These are phyloP conservation scores for Enoplosus armatus DNA, from an alignment of 2,797 vertebrate species.

Conservation along the genomic window DNA sequence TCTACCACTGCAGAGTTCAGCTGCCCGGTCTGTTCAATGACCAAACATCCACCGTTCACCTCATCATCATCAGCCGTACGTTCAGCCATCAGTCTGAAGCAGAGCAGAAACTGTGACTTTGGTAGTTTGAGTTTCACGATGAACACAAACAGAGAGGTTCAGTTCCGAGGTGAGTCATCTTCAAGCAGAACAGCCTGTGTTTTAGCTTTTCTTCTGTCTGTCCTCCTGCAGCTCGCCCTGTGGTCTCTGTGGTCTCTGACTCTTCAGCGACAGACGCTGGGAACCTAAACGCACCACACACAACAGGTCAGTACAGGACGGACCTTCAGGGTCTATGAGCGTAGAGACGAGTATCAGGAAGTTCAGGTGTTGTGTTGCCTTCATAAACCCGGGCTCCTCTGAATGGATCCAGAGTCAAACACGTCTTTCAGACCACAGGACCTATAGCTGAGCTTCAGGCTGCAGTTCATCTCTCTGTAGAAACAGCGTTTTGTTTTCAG, in stretches of 20 bases:
- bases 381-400: too few relatives aligned
- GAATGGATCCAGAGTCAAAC: too few relatives aligned
- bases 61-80: constrained; percentile 82
- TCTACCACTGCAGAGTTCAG: constrained; percentile 89
- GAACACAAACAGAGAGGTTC: too few relatives aligned
- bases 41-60: constrained; percentile 45
- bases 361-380: too few relatives aligned
- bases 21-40: constrained; percentile 86
- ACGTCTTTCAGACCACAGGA: too few relatives aligned
- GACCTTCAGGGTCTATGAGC: too few relatives aligned
- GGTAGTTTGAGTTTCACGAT: too few relatives aligned
- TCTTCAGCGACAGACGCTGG: not conserved
- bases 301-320: not conserved
- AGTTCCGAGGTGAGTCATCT: too few relatives aligned
- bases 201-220: not conserved
- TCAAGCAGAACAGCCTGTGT: too few relatives aligned
- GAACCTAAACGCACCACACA: not conserved
- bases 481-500: not conserved
- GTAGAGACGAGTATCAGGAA: too few relatives aligned
- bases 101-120: not conserved
- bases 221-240: constrained; percentile 23
- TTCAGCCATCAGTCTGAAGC: not conserved
- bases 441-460: too few relatives aligned
- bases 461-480: not conserved
- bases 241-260: not conserved